Conservation (phyloP, 2,888 invertebrate species). For the Tipula helvola region DNA sequence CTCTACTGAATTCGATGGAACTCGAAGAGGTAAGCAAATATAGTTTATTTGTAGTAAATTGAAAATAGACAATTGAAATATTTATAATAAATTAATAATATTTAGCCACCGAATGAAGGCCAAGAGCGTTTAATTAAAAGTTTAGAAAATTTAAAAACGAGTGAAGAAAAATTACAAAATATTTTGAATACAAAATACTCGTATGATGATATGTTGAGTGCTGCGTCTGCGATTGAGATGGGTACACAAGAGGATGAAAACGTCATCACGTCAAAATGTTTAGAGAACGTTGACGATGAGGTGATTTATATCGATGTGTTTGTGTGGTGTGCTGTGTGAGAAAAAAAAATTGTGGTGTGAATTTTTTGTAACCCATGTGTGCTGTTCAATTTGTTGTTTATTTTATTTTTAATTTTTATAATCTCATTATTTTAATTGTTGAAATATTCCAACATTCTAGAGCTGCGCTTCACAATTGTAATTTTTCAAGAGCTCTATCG, state of each 20-base stretch:
- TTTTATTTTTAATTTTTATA: conserved; percentile 19
- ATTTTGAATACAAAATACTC: neutral
- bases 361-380: conserved; percentile 11
- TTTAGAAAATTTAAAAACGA: conserved; percentile 55
- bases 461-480: no score
- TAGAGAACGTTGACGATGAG: neutral
- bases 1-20: conserved; percentile 53
- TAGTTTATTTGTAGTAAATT: neutral
- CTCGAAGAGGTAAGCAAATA: conserved; percentile 11
- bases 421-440: conserved; percentile 12
- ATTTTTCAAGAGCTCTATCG: no score
- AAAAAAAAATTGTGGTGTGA: conserved; percentile 4
- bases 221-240: neutral
- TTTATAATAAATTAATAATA: conserved; percentile 11
- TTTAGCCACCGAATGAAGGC: conserved; percentile 32
- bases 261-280: neutral
- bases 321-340: neutral
- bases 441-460: neutral
- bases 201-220: neutral
- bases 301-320: neutral
- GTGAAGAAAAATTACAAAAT: conserved; percentile 45
- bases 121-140: conserved; percentile 49
- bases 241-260: neutral
- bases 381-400: neutral
- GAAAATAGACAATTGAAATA: conserved; percentile 12